These are phyloP conservation scores for Todiramphus chloris DNA, from an alignment of 2,113 vertebrate species.

Conservation along the genomic window DNA sequence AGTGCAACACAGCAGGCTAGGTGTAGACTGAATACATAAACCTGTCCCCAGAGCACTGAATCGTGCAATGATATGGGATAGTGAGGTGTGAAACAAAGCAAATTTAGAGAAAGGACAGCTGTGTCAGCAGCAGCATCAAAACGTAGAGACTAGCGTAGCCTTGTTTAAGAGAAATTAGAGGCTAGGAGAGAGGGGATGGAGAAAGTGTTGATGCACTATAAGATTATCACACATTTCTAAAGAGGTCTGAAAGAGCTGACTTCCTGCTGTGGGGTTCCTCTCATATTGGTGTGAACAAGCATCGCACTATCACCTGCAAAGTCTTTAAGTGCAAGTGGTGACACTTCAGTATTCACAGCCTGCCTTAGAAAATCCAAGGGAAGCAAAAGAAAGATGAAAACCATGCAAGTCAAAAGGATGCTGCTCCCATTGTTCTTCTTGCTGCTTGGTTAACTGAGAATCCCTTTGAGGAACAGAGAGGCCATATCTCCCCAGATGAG, in stretches of 20 bases:
- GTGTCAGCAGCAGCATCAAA: not conserved
- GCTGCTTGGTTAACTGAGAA: slow-evolving; percentile 39
- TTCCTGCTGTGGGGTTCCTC: slow-evolving; percentile 62
- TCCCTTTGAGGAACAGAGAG: slow-evolving; percentile 20
- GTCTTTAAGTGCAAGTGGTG: slow-evolving; percentile 54
- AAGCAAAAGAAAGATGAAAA: slow-evolving; percentile 56
- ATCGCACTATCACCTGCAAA: slow-evolving; percentile 42
- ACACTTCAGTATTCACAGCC: slow-evolving; percentile 60
- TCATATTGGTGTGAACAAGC: slow-evolving; percentile 62
- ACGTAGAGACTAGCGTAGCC: not conserved
- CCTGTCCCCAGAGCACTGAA: not conserved
- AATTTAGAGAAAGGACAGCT: slow-evolving; percentile 36
- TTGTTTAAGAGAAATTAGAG: slow-evolving; percentile 59
- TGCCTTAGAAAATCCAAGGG: slow-evolving; percentile 52
- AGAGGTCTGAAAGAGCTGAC: slow-evolving; percentile 36
- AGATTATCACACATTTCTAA: slow-evolving; percentile 65
- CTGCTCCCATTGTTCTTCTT: slow-evolving; percentile 38
- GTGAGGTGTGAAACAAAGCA: slow-evolving; percentile 34
- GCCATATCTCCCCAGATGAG: not conserved
- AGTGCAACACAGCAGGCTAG: slow-evolving; percentile 1
- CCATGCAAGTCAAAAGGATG: slow-evolving; percentile 49
- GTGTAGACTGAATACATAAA: slow-evolving; percentile 17
- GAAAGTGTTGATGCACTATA: slow-evolving; percentile 55
- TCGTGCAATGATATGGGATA: not conserved
- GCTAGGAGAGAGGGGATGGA: slow-evolving; percentile 31